Conservation (phyloP, 1,140 invertebrate species). For the Chironomus tepperi region DNA sequence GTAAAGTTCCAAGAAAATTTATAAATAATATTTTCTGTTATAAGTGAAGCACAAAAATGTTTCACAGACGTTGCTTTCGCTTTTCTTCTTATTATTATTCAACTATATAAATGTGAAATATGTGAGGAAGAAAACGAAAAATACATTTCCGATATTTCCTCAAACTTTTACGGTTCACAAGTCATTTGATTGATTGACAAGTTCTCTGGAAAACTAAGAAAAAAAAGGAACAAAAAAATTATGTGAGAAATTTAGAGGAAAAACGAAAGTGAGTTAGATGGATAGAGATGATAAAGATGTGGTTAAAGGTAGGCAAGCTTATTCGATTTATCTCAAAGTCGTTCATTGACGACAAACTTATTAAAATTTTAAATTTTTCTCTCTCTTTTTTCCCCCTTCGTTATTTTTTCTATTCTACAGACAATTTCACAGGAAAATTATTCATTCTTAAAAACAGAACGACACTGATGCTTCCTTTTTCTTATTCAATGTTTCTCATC, state of each 20-base stretch:
- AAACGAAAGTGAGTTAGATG: background rate
- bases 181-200: slow-evolving; percentile 21
- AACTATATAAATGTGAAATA: background rate
- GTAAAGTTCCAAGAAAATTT: no score
- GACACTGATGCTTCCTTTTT: background rate
- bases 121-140: background rate
- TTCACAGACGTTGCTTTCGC: no score
- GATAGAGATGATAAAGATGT: background rate
- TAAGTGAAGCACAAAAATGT: no score
- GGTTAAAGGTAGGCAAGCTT: background rate
- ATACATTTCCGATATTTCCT: background rate
- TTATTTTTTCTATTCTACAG: slow-evolving; percentile 1
- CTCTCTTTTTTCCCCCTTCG: background rate
- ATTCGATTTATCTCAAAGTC: background rate
- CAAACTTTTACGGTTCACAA: background rate
- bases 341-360: background rate
- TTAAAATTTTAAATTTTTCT: slow-evolving; percentile 6
- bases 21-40: no score
- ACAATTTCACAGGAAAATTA: background rate
- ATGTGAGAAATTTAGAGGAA: background rate
- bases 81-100: no score
- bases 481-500: no score
- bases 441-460: background rate
- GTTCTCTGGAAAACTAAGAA: background rate
- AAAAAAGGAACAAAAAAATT: no score